Evolutionary conservation across 2,888 invertebrate species (phyloP).

Genomic region (Notodonta dromedarius): DNA sequence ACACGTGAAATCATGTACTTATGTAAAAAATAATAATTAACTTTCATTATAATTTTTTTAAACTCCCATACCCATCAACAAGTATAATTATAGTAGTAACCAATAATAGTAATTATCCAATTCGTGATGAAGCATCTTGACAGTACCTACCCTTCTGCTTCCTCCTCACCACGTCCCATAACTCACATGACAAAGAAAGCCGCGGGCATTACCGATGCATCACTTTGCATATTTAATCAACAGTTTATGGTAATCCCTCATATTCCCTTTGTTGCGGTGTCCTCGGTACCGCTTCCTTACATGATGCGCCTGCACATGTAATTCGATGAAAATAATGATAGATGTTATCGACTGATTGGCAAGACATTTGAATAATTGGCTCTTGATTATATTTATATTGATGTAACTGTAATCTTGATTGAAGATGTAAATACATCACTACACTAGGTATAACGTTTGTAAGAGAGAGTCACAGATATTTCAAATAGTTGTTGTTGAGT

Average conservation of each 20-base stretch:
- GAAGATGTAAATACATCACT: background rate
- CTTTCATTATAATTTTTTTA: too few relatives aligned
- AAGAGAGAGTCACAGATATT: background rate
- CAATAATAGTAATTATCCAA: background rate
- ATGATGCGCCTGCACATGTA: constrained; percentile 16
- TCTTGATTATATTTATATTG: background rate
- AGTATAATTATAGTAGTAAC: background rate
- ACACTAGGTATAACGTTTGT: background rate
- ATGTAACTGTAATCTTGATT: background rate
- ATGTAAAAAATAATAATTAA: too few relatives aligned
- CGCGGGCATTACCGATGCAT: constrained; percentile 7
- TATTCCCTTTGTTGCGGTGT: constrained; percentile 27
- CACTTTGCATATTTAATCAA: constrained; percentile 21
- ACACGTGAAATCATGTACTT: too few relatives aligned
- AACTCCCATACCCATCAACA: background rate
- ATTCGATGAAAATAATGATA: constrained; percentile 27
- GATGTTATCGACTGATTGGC: constrained; percentile 5
- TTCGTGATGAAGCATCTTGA: background rate
- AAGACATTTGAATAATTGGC: background rate
- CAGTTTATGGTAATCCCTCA: constrained; percentile 20
- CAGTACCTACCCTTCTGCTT: constrained; percentile 11
- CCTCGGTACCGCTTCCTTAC: constrained; percentile 23
- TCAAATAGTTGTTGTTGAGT: background rate
- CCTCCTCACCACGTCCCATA: constrained; percentile 17
- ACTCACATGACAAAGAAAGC: constrained; percentile 41